Conservation (phyloP, 2,888 invertebrate genomes). For the Sussaba pulchella region DNA sequence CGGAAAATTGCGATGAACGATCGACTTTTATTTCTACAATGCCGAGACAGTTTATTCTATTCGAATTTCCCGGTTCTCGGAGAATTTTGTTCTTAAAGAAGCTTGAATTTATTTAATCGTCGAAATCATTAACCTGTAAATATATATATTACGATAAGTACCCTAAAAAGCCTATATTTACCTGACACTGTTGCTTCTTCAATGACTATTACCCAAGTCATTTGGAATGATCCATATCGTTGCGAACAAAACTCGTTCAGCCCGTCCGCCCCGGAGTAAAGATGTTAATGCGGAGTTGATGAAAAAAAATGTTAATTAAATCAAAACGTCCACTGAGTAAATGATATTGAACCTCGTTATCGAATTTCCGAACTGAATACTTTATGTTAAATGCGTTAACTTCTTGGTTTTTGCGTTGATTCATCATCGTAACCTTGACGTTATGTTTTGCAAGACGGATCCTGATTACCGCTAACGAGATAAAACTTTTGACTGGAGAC, state of each 20-base stretch:
- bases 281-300: no score
- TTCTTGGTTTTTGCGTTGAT: slow-evolving; percentile 1
- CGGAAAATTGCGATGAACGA: slow-evolving; percentile 4
- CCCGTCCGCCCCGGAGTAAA: no score
- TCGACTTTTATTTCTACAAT: neutral
- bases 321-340: neutral
- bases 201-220: no score
- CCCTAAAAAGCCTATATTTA: no score
- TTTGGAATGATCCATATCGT: no score
- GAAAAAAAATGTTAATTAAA: neutral
- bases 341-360: neutral
- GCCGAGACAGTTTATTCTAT: neutral
- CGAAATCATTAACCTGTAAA: no score
- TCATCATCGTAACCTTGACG: neutral
- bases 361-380: neutral
- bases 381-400: slow-evolving; percentile 4
- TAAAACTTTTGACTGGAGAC: neutral
- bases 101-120: no score
- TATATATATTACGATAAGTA: no score
- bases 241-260: no score
- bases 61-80: no score
- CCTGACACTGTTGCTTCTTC: no score
- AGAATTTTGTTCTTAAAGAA: no score
- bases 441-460: neutral
- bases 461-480: slow-evolving; percentile 2